Evolutionary conservation across 2,888 invertebrate species (phyloP).

Genomic region (Pecten maximus): DNA sequence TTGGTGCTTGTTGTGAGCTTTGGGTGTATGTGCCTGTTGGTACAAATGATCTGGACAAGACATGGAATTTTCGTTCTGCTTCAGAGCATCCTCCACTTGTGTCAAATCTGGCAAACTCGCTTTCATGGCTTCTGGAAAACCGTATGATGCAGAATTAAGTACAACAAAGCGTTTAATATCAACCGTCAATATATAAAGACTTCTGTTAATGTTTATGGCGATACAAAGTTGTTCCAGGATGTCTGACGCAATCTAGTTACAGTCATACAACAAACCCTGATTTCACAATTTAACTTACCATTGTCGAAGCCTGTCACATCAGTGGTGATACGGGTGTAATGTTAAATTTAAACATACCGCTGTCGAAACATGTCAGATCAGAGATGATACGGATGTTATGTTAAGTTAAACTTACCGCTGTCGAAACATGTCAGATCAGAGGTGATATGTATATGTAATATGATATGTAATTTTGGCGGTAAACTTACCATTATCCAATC

Average conservation of each 20-base stretch:
- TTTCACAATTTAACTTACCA: no score
- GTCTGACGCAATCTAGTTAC: no score
- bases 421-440: background rate
- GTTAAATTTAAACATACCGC: no score
- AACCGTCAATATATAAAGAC: no score
- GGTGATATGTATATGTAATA: no score
- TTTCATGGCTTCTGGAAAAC: background rate
- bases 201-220: no score
- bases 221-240: no score
- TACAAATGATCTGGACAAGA: background rate
- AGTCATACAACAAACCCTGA: no score
- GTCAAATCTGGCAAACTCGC: background rate
- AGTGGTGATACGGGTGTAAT: no score
- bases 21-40: background rate
- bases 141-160: background rate
- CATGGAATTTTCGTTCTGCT: background rate
- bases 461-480: no score
- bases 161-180: no score
- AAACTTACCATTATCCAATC: slow-evolving; percentile 38
- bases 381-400: background rate
- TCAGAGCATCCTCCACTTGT: background rate
- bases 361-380: background rate
- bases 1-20: background rate
- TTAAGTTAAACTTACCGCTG: background rate
- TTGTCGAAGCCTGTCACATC: no score